phyloP scores from a whole-genome alignment of 2,888 invertebrate species.

The Glaucopsyche alexis region DNA sequence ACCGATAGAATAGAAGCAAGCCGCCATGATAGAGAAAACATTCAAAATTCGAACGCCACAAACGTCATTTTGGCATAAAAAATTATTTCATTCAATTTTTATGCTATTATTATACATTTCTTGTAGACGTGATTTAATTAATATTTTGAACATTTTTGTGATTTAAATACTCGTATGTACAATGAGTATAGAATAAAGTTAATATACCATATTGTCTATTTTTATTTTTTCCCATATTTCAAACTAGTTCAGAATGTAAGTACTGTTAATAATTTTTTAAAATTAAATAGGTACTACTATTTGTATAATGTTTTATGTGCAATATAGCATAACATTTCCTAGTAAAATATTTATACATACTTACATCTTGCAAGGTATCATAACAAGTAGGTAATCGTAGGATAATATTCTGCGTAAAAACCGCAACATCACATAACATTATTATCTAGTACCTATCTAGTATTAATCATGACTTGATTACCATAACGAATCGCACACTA shows the following conservation, averaged over 20 bases:
- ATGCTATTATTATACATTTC: too few relatives aligned
- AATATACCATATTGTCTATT: too few relatives aligned
- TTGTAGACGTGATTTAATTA: neutral
- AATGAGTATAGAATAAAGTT: too few relatives aligned
- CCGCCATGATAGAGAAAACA: neutral
- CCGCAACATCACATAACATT: neutral
- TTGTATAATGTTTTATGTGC: too few relatives aligned
- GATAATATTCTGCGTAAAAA: neutral
- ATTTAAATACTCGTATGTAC: neutral
- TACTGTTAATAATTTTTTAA: too few relatives aligned
- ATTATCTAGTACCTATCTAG: neutral
- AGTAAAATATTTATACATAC: neutral
- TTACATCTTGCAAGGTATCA: too few relatives aligned
- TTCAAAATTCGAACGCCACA: neutral
- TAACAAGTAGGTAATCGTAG: neutral
- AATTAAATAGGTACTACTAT: too few relatives aligned
- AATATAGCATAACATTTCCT: too few relatives aligned
- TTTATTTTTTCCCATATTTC: too few relatives aligned
- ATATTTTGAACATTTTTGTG: neutral
- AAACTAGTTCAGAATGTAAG: too few relatives aligned
- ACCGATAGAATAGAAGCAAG: neutral
- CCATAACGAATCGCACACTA: neutral
- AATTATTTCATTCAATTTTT: too few relatives aligned
- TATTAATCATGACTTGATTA: slow-evolving; percentile 5
- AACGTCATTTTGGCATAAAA: neutral